Base-by-base conservation (phyloP, 2,888 invertebrate species). In the Crossocerus cetratus region DNA sequence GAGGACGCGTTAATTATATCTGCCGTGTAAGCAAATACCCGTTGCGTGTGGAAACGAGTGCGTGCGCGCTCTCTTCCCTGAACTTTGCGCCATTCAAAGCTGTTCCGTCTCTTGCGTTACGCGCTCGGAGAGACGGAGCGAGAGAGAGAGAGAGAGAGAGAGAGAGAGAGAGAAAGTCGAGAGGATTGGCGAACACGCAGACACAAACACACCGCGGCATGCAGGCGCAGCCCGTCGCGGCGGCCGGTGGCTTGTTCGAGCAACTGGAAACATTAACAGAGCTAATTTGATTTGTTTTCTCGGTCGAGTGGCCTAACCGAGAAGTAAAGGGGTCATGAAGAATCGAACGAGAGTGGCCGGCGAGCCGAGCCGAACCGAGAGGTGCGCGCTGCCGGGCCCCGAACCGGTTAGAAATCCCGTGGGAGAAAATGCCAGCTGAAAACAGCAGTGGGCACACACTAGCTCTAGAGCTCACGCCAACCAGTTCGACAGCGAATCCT, bases 321-420 rank as follows among this genome's bases (percentile, higher is more conserved):
- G 16, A 54, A 62, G 74, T 63, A 65, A 74, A 72, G 57, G 58
- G 64, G 67, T 55, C 59, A 62, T 70, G 77, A 77, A 78, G 79
- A 80, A 78, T 81, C 78, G 70, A 82, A 83, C 75, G 70, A 66
- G 81, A 77, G 68, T 64, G 71, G 65, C 72, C 69, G 65, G 80
- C 79, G 69, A 61, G 72, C 64, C 72, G 69, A 65, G n/a, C n/a
- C n/a, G n/a, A n/a, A n/a, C n/a, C n/a, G n/a, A n/a, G n/a, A n/a
- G 67, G 66, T 70, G 80, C 69, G 66, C 32, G 32, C 32, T 23
- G 32, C 32, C 11, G 8, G 1, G 32, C 32, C 5, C 32, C 32
- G 73, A 83, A 85, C 83, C 80, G 85, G 85, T 84, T 84, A 78
- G 69, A 76, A 74, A 69, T 82, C 76, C 71, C 73, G 74, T 59